Conservation (phyloP, 1,140 invertebrate genomes). For the Tigriopus japonicus region DNA sequence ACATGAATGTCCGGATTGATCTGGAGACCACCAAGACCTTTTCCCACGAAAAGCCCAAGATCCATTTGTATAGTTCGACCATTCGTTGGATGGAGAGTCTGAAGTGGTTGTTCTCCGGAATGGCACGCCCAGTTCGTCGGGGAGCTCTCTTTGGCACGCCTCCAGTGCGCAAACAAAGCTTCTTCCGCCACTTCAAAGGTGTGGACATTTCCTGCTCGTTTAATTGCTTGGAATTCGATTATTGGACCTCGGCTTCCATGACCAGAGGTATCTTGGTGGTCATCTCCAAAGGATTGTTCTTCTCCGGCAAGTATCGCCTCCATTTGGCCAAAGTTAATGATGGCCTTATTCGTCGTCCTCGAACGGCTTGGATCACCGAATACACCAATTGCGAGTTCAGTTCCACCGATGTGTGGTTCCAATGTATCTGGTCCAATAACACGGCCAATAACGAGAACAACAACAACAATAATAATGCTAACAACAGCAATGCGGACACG, state of each 20-base stretch:
- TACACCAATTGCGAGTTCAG: constrained; percentile 83
- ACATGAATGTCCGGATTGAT: constrained; percentile 65
- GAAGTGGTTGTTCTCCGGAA: constrained; percentile 68
- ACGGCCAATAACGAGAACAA: too few species aligned
- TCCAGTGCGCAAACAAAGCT: constrained; percentile 60
- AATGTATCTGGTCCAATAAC: not conserved
- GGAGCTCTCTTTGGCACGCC: constrained; percentile 69
- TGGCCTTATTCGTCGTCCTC: constrained; percentile 60
- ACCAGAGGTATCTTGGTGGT: constrained; percentile 79
- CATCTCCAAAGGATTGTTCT: constrained; percentile 39
- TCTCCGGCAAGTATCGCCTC: constrained; percentile 45
- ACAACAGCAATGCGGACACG: too few species aligned
- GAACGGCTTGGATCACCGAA: constrained; percentile 71
- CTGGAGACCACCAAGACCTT: constrained; percentile 50
- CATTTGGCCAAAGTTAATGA: constrained; percentile 54
- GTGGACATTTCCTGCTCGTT: constrained; percentile 63
- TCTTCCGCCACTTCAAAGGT: constrained; percentile 80
- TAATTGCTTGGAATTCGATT: constrained; percentile 72
- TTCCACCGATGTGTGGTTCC: constrained; percentile 31
- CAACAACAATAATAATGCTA: too few species aligned
- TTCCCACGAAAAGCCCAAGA: not conserved
- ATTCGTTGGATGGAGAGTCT: constrained; percentile 76
- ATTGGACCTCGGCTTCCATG: constrained; percentile 96
- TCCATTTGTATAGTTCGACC: constrained; percentile 13
- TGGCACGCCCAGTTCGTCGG: constrained; percentile 76